Base-by-base conservation (phyloP, 1,140 invertebrate genomes). In the Stratiolaelaps scimitus region DNA sequence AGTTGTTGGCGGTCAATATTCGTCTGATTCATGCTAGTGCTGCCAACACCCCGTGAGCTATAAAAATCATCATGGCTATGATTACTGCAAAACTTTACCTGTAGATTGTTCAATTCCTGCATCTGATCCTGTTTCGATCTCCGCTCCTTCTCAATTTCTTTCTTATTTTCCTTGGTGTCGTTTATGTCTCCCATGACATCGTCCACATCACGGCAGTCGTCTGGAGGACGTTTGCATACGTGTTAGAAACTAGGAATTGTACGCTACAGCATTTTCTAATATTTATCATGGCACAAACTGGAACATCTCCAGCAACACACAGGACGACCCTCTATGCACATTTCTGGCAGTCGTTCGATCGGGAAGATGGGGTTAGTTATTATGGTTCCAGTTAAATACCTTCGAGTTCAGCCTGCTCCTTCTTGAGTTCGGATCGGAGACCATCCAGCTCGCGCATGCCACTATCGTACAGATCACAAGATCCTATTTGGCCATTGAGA, bases 191-290 rank as follows among this genome's bases (percentile, higher is more conserved):
- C 26, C 53, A 60, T 60, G 4, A 60, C 53, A 34, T 60, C 53
- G 53, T 60, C 53, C 53, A 60, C 53, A 34, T 60, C 53, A 34
- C 53, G 53, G 26, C 53, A 60, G 26, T 60, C 53, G 4, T 60
- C 53, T 60, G 53, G 4, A 23, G 26, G 15, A 48, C 7, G 34
- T 40, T 40, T 10, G 10, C 4, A 40, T 40, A 10, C 34, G 10
- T 40, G 4, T 40, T 10, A 40, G 10, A 40, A 40, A 10, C 10
- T 40, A 40, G 10, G n/a, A n/a, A 10, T 40, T 40, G 4, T 40
- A 40, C 4, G 34, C 34, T 40, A 4, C 34, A 40, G 10, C 34
- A n/a, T n/a, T n/a, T n/a, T 40, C 5, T 6, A 4, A 40, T 40
- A 10, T 40, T 40, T 6, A 40, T 4, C 34, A 40, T 6, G 10